Conservation (phyloP, 2,888 invertebrate species). For the Plagodis pulveraria region DNA sequence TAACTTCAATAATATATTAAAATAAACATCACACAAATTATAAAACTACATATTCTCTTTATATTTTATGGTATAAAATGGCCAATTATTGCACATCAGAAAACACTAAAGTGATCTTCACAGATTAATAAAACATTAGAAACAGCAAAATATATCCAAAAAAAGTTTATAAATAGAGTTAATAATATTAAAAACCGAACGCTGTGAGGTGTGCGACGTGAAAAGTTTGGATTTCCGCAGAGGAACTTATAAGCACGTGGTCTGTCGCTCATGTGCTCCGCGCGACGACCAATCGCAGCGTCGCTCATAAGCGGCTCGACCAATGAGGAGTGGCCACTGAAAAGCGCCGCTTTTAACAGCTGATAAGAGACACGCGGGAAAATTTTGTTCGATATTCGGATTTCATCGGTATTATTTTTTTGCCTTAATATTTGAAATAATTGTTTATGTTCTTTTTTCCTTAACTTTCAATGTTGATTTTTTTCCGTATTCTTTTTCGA, state of each 20-base stretch:
- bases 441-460: background rate
- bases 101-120: conserved; percentile 9
- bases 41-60: too few relatives aligned
- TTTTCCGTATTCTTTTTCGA: background rate
- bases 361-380: conserved; percentile 69
- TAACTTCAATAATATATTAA: background rate
- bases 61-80: background rate
- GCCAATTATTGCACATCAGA: conserved; percentile 8
- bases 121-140: conserved; percentile 10
- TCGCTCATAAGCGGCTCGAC: conserved; percentile 69
- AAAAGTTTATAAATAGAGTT: conserved; percentile 1
- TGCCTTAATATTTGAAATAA: too few relatives aligned
- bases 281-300: conserved; percentile 69
- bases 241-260: conserved; percentile 83
- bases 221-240: conserved; percentile 67
- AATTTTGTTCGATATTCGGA: conserved; percentile 34
- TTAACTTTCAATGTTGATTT: background rate
- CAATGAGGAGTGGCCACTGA: conserved; percentile 68
- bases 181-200: conserved; percentile 19
- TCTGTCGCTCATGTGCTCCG: conserved; percentile 76
- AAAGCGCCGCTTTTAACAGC: conserved; percentile 73
- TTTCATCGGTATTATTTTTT: conserved; percentile 9
- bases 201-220: conserved; percentile 37
- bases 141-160: background rate
- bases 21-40: background rate